A percentile compares a stretch with the other conserved stretches of the same genome.
Evolutionary conservation across 2,797 vertebrate species (phyloP).

Genomic region (Muraenolepis orangiensis): DNA sequence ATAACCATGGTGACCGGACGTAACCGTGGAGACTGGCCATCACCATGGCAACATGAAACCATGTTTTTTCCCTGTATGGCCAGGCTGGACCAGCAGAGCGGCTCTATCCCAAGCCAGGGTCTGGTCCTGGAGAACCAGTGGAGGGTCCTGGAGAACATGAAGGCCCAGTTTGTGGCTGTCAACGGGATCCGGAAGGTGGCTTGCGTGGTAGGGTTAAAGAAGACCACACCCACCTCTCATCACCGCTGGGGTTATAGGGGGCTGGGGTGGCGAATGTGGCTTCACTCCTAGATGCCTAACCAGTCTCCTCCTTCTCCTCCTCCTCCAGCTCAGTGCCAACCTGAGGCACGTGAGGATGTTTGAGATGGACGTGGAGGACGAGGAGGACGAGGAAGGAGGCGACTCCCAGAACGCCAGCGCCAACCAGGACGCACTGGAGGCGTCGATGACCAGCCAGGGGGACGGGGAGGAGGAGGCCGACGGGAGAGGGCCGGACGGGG

Average conservation of each 20-base stretch:
- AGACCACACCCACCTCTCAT: neutral
- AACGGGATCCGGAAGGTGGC: slow-evolving; percentile 95
- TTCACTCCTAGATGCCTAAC: neutral
- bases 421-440: slow-evolving; percentile 76
- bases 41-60: neutral
- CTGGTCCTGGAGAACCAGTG: slow-evolving; percentile 86
- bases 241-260: neutral
- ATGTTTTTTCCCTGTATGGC: slow-evolving; percentile 3
- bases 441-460: slow-evolving; percentile 57
- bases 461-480: slow-evolving; percentile 35
- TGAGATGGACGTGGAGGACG: slow-evolving; percentile 98
- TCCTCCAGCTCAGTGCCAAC: slow-evolving; percentile 86
- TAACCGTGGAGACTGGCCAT: neutral
- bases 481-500: slow-evolving; percentile 30
- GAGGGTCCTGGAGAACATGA: slow-evolving; percentile 95
- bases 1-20: neutral
- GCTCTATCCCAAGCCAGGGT: slow-evolving; percentile 72
- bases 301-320: neutral
- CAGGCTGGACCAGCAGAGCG: slow-evolving; percentile 86
- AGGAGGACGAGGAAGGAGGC: slow-evolving; percentile 88
- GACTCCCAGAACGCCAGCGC: slow-evolving; percentile 74
- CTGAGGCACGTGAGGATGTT: slow-evolving; percentile 92
- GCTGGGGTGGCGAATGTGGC: neutral
- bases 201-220: slow-evolving; percentile 85
- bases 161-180: slow-evolving; percentile 92